Conservation (phyloP, 2,113 vertebrate genomes). For the Propithecus coquereli region DNA sequence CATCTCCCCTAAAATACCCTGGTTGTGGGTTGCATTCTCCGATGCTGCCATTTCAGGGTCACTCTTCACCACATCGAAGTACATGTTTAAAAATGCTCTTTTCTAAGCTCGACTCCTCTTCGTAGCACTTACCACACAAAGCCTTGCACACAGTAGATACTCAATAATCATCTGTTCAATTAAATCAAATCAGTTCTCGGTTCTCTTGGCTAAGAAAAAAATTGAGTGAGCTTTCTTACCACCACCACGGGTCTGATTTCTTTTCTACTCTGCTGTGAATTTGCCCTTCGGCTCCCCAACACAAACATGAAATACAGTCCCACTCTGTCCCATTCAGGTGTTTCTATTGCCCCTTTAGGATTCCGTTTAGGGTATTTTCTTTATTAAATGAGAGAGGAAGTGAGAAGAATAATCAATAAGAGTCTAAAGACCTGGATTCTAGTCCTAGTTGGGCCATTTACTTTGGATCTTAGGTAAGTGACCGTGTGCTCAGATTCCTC, state of each 20-base stretch:
- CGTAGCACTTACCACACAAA: background rate
- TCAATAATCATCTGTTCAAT: background rate
- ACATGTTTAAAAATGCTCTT: conserved; percentile 15
- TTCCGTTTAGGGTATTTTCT: background rate
- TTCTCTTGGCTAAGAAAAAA: background rate
- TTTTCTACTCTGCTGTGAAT: background rate
- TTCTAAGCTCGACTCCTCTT: background rate
- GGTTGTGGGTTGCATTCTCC: background rate
- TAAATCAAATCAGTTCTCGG: background rate
- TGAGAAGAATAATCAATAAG: background rate
- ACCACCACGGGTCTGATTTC: background rate
- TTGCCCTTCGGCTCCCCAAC: background rate
- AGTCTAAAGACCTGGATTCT: background rate
- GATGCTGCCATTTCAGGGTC: background rate
- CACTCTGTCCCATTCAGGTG: background rate
- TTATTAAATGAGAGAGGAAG: background rate
- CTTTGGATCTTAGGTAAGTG: background rate
- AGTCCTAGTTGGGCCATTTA: background rate
- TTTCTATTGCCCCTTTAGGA: background rate
- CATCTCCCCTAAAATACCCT: background rate
- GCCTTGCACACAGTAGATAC: background rate
- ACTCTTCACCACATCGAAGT: background rate
- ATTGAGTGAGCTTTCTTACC: background rate
- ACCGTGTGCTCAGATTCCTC: background rate
- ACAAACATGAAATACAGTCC: background rate